These are phyloP conservation scores for Goniozus legneri DNA, from an alignment of 1,140 invertebrate species.

Conservation along the genomic window DNA sequence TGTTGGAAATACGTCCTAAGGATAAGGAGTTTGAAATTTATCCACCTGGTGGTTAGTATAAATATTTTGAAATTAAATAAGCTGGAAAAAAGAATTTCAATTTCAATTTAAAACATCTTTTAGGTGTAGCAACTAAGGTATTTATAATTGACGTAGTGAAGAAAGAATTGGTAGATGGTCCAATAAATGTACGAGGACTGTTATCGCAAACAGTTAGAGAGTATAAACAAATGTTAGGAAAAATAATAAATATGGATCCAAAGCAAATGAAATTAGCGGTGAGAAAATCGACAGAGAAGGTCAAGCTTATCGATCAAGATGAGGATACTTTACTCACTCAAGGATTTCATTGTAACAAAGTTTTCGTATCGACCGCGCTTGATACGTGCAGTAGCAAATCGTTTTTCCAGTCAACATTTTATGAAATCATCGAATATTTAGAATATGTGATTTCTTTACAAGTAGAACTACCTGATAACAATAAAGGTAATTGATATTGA, in stretches of 20 bases:
- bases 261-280: conserved; percentile 55
- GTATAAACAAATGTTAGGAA: conserved; percentile 59
- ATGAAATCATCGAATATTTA: conserved; percentile 56
- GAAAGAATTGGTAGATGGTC: conserved; percentile 61
- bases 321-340: conserved; percentile 52
- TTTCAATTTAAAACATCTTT: conserved; percentile 8
- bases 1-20: conserved; percentile 66
- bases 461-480: conserved; percentile 60
- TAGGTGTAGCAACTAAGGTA: conserved; percentile 62
- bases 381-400: conserved; percentile 38
- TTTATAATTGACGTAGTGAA: conserved; percentile 61
- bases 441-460: conserved; percentile 61
- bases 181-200: conserved; percentile 61
- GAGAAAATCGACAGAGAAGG: conserved; percentile 53
- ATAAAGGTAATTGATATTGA: conserved; percentile 47
- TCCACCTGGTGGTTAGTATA: conserved; percentile 50
- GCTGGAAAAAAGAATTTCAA: not conserved
- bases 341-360: conserved; percentile 56
- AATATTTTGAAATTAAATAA: not conserved
- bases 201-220: conserved; percentile 59
- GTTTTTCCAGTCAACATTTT: conserved; percentile 41
- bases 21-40: conserved; percentile 67
- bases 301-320: conserved; percentile 52
- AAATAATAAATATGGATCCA: conserved; percentile 50
- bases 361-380: conserved; percentile 41